These are phyloP conservation scores for Phocoena phocoena DNA, from an alignment of 2,113 vertebrate genomes.

Conservation along the genomic window DNA sequence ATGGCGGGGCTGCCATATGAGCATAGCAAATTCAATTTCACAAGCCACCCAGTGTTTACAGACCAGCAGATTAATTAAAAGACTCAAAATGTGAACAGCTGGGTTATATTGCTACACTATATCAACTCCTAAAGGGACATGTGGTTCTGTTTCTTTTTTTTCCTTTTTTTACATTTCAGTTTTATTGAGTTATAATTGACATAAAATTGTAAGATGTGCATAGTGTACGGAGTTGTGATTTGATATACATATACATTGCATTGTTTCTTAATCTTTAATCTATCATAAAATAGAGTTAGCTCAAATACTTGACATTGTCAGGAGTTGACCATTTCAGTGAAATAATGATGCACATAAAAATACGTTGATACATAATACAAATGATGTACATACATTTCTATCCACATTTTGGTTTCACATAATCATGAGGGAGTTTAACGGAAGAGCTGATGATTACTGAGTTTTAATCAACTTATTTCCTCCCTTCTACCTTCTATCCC, in stretches of 20 bases:
- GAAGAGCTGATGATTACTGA: background rate
- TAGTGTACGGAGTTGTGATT: background rate
- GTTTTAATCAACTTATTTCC: background rate
- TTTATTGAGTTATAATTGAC: background rate
- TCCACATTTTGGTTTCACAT: background rate
- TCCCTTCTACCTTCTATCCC: background rate
- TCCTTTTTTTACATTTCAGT: background rate
- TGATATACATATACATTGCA: background rate
- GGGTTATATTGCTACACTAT: background rate
- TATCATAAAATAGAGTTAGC: background rate
- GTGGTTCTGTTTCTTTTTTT: background rate
- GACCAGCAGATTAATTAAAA: background rate
- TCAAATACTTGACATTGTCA: background rate
- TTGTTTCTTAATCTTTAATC: constrained; percentile 44
- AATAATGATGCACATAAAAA: background rate
- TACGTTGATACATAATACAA: too few species aligned
- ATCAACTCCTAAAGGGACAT: background rate
- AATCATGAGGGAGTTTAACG: background rate
- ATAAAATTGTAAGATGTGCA: background rate
- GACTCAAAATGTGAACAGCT: background rate
- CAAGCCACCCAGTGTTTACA: background rate
- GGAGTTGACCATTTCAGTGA: background rate
- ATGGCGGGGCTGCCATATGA: background rate
- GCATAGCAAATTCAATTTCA: background rate
- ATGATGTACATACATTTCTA: background rate